Base-by-base conservation (phyloP, 2,113 vertebrate species). In the Actenoides lindsayi region DNA sequence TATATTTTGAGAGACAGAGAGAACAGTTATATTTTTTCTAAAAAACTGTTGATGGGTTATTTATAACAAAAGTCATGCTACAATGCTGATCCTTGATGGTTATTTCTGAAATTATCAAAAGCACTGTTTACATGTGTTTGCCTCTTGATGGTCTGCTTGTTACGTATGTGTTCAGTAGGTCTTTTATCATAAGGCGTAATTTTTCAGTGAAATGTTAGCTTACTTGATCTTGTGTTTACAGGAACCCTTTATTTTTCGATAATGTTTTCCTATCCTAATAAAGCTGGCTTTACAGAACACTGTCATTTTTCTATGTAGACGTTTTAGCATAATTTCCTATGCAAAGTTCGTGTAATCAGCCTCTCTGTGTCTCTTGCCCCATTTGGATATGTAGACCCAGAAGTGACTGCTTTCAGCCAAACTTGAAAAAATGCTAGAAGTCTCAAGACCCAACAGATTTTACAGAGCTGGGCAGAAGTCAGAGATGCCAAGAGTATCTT, bases 211-310 rank as follows among this genome's bases (percentile, higher is more conserved):
- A 87, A 67, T 74, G 59, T 73, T 85, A 83, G 62, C 5, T 18
- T 77, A 63, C 70, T 83, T 93, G 50, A 63, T 78, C 16, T 75
- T 86, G 28, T 89, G 81, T 95, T 96, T 94, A 71, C 30, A 83
- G 3, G 2, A 83, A 54, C 31, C 37, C 19, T 70, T 64, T 91
- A 73, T 96, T 95, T 96, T 95, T 96, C 67, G 91, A 79, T 67
- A 81, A 46, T 86, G 42, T 79, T 95, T 93, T 93, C 79, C 74
- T 89, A 64, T 44, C 79, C 53, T 77, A 97, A 97, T 97, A 97
- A 97, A 97, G 83, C 81, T 94, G 92, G 92, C 93, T 96, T 96
- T 96, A 83, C 57, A 82, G 50, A 96, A 84, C 4, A 16, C 64
- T 73, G 64, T 65, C 10, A 44, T 93, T 94, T 92, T 71, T 93